Base-by-base conservation (phyloP, 2,888 invertebrate genomes). In the Hydraecia micacea region DNA sequence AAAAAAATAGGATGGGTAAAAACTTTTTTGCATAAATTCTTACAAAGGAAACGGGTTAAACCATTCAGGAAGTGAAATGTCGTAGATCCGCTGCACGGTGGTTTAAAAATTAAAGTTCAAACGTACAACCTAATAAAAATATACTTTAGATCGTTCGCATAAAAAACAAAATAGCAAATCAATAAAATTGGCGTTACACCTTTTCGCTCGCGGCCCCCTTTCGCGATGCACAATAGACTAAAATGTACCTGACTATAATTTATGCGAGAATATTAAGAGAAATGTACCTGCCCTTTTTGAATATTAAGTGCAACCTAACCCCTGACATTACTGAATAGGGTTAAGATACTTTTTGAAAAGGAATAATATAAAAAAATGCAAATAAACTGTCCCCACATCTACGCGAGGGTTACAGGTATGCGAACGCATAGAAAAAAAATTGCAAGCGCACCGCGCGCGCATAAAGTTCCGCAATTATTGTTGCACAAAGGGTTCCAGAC, bases 241-340 rank as follows among this genome's bases (percentile, higher is more conserved):
- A 95, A 96, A 96, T 97, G 96, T 97, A 97, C 97, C 97, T 97
- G 97, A 96, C 96, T 97, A 94, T 97, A 97, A 97, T 97, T 97
- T 97, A 97, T 97, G 96, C 97, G 96, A 96, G 95, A 97, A 95
- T 96, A 96, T 97, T 97, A 96, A 95, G 95, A 95, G 95, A 96
- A 96, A 97, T 96, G 97, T 97, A 97, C 97, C 97, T 97, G 97
- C 97, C 97, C 96, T 97, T 95, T 95, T 95, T 95, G 97, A 97
- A 97, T 97, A 96, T 97, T 97, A 97, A 97, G 96, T 97, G 97
- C 95, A 97, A 97, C 96, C 95, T 97, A 96, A 97, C 97, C 97
- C 97, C 97, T 97, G 95, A 96, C 96, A 96, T 97, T 96, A 95
- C 91, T 96, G 94, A 96, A 96, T 96, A 92, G 96, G 96, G 96